These are phyloP conservation scores for Stenopsyche tienmushanensis DNA, from an alignment of 1,140 invertebrate species.

Conservation along the genomic window DNA sequence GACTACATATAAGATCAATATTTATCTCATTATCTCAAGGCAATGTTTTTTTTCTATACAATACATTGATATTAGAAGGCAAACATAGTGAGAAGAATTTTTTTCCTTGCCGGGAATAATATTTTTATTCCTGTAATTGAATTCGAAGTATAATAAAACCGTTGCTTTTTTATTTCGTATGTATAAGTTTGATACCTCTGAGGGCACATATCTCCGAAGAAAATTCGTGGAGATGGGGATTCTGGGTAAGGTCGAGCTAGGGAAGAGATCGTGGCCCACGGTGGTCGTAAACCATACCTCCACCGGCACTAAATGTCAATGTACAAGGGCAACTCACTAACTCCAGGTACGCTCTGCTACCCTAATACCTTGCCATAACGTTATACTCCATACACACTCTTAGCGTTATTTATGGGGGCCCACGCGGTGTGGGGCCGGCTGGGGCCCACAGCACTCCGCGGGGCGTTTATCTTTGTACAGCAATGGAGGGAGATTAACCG, in stretches of 20 bases:
- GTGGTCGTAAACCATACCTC: conserved; percentile 49
- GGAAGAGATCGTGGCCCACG: conserved; percentile 70
- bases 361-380: conserved; percentile 24
- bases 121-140: too few relatives aligned
- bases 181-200: too few relatives aligned
- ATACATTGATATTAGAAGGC: too few relatives aligned
- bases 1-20: too few relatives aligned
- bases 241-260: conserved; percentile 88
- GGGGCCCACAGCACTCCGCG: conserved; percentile 12
- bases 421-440: too few relatives aligned
- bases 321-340: conserved; percentile 46
- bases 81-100: too few relatives aligned
- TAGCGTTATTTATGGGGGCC: conserved; percentile 36
- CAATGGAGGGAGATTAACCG: conserved; percentile 34
- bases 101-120: too few relatives aligned
- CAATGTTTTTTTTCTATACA: too few relatives aligned
- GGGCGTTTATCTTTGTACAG: conserved; percentile 24
- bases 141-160: too few relatives aligned
- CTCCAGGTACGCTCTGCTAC: conserved; percentile 36
- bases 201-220: conserved; percentile 1
- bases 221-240: conserved; percentile 15
- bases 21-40: too few relatives aligned
- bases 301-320: conserved; percentile 50
- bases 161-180: too few relatives aligned
- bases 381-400: conserved; percentile 28